These are phyloP conservation scores for Caenorhabditis angaria DNA, from an alignment of 2,888 invertebrate species.

Conservation along the genomic window DNA sequence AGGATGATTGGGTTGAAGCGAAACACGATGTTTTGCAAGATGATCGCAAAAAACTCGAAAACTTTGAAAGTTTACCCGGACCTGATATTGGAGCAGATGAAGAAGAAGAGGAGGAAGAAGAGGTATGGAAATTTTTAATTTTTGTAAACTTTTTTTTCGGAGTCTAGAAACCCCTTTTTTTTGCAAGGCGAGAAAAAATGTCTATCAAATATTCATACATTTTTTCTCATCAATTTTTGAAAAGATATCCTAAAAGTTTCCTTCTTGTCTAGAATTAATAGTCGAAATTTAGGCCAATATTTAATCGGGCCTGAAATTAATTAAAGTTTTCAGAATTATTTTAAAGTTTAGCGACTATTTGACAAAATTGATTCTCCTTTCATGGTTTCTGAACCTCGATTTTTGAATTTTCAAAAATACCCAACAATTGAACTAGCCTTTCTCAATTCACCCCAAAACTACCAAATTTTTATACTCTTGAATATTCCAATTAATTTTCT, in stretches of 20 bases:
- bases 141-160: conserved; percentile 12
- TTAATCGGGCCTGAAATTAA: too few relatives aligned
- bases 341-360: too few relatives aligned
- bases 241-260: conserved; percentile 3
- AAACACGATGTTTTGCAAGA: conserved; percentile 27
- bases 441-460: too few relatives aligned
- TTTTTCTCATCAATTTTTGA: not conserved
- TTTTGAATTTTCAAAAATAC: too few relatives aligned
- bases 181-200: conserved; percentile 1
- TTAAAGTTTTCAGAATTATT: too few relatives aligned
- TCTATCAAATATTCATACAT: conserved; percentile 8
- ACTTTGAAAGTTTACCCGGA: conserved; percentile 47
- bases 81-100: conserved; percentile 54
- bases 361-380: too few relatives aligned
- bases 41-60: not conserved
- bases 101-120: conserved; percentile 18
- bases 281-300: too few relatives aligned
- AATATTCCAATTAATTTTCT: not conserved
- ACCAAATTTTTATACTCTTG: too few relatives aligned
- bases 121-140: conserved; percentile 6
- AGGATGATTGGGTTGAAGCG: conserved; percentile 25
- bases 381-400: too few relatives aligned
- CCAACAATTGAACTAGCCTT: too few relatives aligned
- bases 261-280: conserved; percentile 2
- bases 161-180: conserved; percentile 9